Percentiles rank a stretch among this genome's conserved stretches.
phyloP scores from a whole-genome alignment of 1,140 invertebrate genomes.

The Anagrus nilaparvatae region DNA sequence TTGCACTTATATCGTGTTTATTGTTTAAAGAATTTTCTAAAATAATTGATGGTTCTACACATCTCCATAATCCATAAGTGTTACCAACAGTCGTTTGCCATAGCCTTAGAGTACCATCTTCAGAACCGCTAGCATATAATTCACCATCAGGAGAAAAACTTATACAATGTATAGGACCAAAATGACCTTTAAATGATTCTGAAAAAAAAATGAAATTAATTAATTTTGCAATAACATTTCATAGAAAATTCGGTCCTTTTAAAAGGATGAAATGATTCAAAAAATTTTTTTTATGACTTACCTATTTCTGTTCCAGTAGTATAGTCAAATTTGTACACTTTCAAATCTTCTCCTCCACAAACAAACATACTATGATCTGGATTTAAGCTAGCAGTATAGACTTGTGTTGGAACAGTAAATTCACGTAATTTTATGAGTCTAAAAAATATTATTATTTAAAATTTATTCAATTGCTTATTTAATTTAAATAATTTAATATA shows the following conservation, averaged over 20 bases:
- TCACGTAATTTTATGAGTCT: constrained; percentile 75
- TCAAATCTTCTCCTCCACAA: constrained; percentile 93
- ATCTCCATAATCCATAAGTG: constrained; percentile 96
- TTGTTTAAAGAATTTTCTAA: constrained; percentile 38
- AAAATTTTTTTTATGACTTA: too few species aligned
- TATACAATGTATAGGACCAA: constrained; percentile 92
- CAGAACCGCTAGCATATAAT: constrained; percentile 91
- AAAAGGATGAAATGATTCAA: too few species aligned
- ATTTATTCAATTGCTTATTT: too few species aligned
- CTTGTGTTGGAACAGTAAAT: constrained; percentile 74
- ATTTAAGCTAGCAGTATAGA: constrained; percentile 86
- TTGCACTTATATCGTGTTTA: constrained; percentile 41
- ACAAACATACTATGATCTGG: constrained; percentile 86
- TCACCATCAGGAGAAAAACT: constrained; percentile 90
- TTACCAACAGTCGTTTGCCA: constrained; percentile 92
- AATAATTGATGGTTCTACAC: constrained; percentile 49
- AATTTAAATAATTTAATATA: too few species aligned
- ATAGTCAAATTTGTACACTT: constrained; percentile 97
- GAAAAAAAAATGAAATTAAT: constrained; percentile 20
- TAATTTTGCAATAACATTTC: too few species aligned
- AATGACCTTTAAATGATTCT: constrained; percentile 97
- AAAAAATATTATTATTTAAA: too few species aligned
- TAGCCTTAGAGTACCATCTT: constrained; percentile 89
- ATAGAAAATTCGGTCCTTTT: too few species aligned
- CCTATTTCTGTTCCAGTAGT: constrained; percentile 83